Conservation (phyloP, 2,888 invertebrate species). For the Protophormia terraenovae region DNA sequence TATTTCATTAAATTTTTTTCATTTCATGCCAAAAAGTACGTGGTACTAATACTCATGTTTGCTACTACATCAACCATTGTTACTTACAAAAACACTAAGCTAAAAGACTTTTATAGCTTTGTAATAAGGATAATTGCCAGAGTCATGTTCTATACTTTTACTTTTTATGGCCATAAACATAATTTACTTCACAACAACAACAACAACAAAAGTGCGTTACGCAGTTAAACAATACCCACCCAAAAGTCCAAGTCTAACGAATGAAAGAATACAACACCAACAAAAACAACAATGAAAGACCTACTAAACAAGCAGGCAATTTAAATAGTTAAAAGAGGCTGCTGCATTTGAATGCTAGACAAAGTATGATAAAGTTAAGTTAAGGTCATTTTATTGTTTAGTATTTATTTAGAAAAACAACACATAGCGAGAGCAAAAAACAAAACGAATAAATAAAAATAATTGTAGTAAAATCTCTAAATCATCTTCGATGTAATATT, state of each 20-base stretch:
- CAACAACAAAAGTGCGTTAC: slow-evolving; percentile 56
- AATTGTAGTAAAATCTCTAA: slow-evolving; percentile 76
- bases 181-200: slow-evolving; percentile 61
- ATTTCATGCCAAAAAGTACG: neutral
- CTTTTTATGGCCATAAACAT: slow-evolving; percentile 76
- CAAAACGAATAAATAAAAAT: slow-evolving; percentile 42
- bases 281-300: neutral
- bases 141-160: slow-evolving; percentile 72
- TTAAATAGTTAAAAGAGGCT: slow-evolving; percentile 4
- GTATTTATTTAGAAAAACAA: slow-evolving; percentile 11
- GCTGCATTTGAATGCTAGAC: neutral
- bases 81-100: neutral
- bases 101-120: slow-evolving; percentile 68
- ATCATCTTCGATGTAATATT: slow-evolving; percentile 79
- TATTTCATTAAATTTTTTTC: slow-evolving; percentile 39
- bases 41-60: neutral
- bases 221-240: slow-evolving; percentile 51
- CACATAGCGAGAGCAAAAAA: slow-evolving; percentile 50
- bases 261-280: no score
- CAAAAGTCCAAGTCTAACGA: neutral
- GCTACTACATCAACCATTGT: neutral
- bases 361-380: slow-evolving; percentile 34
- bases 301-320: slow-evolving; percentile 39
- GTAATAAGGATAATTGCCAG: slow-evolving; percentile 77
- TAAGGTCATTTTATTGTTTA: slow-evolving; percentile 66